phyloP scores from a whole-genome alignment of 2,113 vertebrate genomes.

The Marmota monax region DNA sequence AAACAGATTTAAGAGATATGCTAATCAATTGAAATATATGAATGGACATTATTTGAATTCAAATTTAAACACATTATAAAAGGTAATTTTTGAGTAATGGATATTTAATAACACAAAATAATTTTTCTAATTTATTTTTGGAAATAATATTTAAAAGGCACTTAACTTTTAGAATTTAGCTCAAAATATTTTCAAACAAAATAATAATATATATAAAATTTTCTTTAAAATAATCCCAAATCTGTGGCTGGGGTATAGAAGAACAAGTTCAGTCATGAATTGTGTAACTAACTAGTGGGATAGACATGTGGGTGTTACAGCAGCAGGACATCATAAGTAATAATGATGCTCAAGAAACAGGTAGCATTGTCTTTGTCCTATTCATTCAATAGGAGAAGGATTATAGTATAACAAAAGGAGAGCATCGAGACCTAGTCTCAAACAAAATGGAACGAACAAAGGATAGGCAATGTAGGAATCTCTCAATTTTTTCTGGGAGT shows the following conservation, averaged over 20 bases:
- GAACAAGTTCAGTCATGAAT: neutral
- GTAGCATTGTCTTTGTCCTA: neutral
- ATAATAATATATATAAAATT: neutral
- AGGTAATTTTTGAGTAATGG: neutral
- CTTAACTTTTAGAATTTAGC: neutral
- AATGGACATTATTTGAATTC: neutral
- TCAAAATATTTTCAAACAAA: constrained; percentile 25
- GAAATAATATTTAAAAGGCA: neutral
- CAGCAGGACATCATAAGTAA: neutral
- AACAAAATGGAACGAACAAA: neutral
- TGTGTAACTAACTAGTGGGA: neutral
- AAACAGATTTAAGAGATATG: neutral
- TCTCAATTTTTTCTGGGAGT: neutral
- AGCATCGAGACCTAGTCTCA: neutral
- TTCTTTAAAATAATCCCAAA: neutral
- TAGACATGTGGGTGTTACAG: neutral
- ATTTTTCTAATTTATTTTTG: neutral
- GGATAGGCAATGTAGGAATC: neutral
- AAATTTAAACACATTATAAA: neutral
- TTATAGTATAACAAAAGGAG: neutral
- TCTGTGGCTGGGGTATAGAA: neutral
- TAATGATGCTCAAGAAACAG: neutral
- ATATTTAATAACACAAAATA: neutral
- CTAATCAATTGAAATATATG: neutral
- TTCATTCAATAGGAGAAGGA: neutral